Evolutionary conservation across 1,140 invertebrate species (phyloP), one percentile per base, ranked within the genome.

Genomic region (Gryon sp.): DNA sequence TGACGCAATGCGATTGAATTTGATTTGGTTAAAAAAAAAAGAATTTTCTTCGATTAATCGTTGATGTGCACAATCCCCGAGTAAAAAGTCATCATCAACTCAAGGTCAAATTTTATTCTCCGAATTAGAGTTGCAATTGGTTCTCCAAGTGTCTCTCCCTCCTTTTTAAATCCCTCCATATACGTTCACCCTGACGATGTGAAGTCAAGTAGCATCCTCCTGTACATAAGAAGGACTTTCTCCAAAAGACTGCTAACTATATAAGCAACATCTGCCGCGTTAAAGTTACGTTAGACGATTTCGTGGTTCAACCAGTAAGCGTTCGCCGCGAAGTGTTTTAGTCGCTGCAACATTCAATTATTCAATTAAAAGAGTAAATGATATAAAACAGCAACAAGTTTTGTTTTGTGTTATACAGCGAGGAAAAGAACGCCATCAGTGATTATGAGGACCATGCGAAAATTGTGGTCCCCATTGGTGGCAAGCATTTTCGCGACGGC

Each of bases 181-280:
- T 72, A 82, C 80, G 75, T 83, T 78, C 77, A 73, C 75, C 76
- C 68, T 76, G 78, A 78, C 77, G 72, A 65, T 70, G 75, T 55
- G 76, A 52, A 72, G 28, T 63, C 59, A 63, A 48, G 75, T 77
- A 53, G 81, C 84, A 87, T 86, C 86, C 84, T 86, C 78, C 66
- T 83, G 79, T 68, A 80, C 52, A 77, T 63, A 48, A 77, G 75
- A 72, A 83, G 79, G 83, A 89, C 87, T 89, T 88, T 88, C 87
- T 88, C 87, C 86, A 76, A 89, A 89, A 88, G 86, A 87, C 84
- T 57, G 78, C 78, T 81, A 87, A 85, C 84, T 87, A 88, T 89
- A 89, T 87, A 89, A 88, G 85, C 83, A 80, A 82, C 82, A 84
- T 86, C 80, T 80, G 65, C 80, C 74, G 76, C 83, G 80, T 86